phyloP scores from a whole-genome alignment of 2,797 vertebrate genomes.

The Peromyscus aztecus region DNA sequence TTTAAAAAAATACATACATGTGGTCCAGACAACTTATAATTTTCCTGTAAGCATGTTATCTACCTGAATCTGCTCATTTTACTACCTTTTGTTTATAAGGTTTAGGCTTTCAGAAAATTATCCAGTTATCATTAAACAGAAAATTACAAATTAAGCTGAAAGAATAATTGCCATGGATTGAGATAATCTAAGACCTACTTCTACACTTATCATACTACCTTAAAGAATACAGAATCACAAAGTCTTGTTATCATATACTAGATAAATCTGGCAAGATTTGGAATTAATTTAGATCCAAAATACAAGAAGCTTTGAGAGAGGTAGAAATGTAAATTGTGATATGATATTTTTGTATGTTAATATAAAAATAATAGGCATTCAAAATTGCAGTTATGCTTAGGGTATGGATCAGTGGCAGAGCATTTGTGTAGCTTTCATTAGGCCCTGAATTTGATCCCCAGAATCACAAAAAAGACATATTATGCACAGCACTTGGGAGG shows the following conservation, averaged over 20 bases:
- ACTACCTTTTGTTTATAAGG: conserved; percentile 12
- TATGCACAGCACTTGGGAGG: neutral
- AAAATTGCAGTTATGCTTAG: conserved; percentile 6
- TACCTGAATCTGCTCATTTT: conserved; percentile 30
- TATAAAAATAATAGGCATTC: conserved; percentile 45
- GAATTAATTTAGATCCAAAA: neutral
- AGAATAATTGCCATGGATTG: conserved; percentile 36
- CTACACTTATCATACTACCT: neutral
- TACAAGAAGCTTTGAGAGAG: conserved; percentile 27
- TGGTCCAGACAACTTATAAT: neutral
- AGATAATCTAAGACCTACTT: conserved; percentile 3
- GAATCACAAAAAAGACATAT: neutral
- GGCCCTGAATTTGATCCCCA: neutral
- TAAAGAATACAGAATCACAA: conserved; percentile 27
- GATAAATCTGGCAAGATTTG: neutral
- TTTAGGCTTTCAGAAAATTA: conserved; percentile 42
- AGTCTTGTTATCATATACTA: conserved; percentile 9
- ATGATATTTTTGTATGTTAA: conserved; percentile 2
- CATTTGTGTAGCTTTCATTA: neutral
- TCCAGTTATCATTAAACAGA: conserved; percentile 44
- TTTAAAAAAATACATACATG: neutral
- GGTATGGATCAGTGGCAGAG: neutral
- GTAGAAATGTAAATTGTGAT: conserved; percentile 52
- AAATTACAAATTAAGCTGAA: conserved; percentile 46
- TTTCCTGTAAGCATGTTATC: conserved; percentile 6